Base-by-base conservation (phyloP, 2,888 invertebrate species). In the Thereva unica region DNA sequence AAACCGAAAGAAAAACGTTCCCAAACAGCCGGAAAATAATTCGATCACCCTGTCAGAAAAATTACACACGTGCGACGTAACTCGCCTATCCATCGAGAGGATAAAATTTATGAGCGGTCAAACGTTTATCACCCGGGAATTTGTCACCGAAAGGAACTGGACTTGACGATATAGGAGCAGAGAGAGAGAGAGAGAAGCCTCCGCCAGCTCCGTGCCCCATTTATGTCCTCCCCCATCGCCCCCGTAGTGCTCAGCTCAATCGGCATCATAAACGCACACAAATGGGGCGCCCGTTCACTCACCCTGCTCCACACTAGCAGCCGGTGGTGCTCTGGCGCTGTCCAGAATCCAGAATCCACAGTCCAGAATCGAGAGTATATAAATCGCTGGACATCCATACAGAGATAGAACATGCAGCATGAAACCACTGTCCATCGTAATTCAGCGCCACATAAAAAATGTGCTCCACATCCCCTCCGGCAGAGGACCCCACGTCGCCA, bases 391-490 rank as follows among this genome's bases (percentile, higher is more conserved):
- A 23, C 23, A 23, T 23, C 23, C 23, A 23, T 23, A 23, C 23
- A 23, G 23, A 23, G 23, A 23, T 23, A 23, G 23, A 23, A 23
- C 23, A 23, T 23, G 44, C 56, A 12, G 56, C 44, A 23, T 12
- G 8, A 44, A 45, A 42, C 45, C 56, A 56, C 37, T 59, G 40
- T 38, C 40, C 59, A 59, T 59, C 45, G 59, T 59, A 59, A 47
- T 47, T 59, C 59, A 59, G 59, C 47, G 47, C 47, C 59, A 47
- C 59, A 59, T 47, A 59, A 59, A 56, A 59, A 59, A 47, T 10
- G 8, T 23, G 23, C 56, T 35, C 57, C 44, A 35, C 57, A 7
- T 57, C 9, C 52, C 34, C 52, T 10, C 34, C 23, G 23, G 23
- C 23, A 23, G 23, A 23, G 23, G 23, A 23, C 23, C 23, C 23